These are phyloP conservation scores for Acrocera orbiculus DNA, from an alignment of 2,888 invertebrate species.

Conservation along the genomic window DNA sequence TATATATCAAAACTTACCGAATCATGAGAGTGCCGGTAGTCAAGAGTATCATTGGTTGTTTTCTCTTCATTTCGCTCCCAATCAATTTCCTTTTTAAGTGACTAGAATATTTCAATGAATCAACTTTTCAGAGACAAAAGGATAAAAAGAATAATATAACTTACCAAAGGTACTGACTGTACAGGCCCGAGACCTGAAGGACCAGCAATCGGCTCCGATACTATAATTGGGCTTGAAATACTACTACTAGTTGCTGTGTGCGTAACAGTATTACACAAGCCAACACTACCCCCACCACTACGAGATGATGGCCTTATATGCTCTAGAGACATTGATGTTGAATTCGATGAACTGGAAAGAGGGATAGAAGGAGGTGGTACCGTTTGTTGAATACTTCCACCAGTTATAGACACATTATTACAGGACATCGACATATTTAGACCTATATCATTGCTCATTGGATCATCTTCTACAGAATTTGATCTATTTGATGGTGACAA, in stretches of 20 bases:
- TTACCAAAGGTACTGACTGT: slow-evolving; percentile 77
- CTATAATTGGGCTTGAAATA: slow-evolving; percentile 20
- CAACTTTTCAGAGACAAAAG: neutral
- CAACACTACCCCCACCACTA: slow-evolving; percentile 15
- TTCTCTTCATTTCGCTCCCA: slow-evolving; percentile 71
- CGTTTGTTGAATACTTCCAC: slow-evolving; percentile 28
- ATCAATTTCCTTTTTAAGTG: slow-evolving; percentile 76
- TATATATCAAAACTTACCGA: slow-evolving; percentile 45
- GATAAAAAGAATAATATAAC: slow-evolving; percentile 17
- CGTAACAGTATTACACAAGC: slow-evolving; percentile 15
- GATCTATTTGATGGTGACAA: slow-evolving; percentile 23
- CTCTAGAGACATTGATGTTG: slow-evolving; percentile 16
- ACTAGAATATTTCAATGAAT: slow-evolving; percentile 35
- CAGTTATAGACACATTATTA: slow-evolving; percentile 23
- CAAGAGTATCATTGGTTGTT: slow-evolving; percentile 55
- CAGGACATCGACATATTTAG: slow-evolving; percentile 45
- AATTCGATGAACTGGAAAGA: slow-evolving; percentile 15
- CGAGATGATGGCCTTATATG: slow-evolving; percentile 21
- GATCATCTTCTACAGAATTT: slow-evolving; percentile 41
- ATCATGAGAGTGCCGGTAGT: slow-evolving; percentile 68
- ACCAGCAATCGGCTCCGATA: slow-evolving; percentile 34
- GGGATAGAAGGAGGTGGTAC: slow-evolving; percentile 22
- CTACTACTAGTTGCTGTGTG: slow-evolving; percentile 17
- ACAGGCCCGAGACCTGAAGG: slow-evolving; percentile 74
- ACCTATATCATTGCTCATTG: slow-evolving; percentile 42